Evolutionary conservation across 2,113 vertebrate genomes (phyloP).

Genomic region (Nycticorax nycticorax): DNA sequence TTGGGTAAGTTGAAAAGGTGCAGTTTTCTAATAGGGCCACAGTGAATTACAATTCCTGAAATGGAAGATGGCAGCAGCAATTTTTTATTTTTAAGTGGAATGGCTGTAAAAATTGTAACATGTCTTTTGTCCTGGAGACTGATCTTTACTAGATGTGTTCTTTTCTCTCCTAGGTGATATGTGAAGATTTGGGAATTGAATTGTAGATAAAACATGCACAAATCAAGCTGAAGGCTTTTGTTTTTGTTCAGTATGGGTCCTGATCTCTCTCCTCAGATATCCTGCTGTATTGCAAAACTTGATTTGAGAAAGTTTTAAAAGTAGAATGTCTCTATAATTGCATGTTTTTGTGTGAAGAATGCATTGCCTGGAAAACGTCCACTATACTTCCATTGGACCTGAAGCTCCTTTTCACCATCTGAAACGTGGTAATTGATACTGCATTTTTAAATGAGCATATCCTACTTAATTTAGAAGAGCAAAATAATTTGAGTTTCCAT

Average conservation of each 20-base stretch:
- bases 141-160: background rate
- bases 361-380: constrained; percentile 28
- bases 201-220: constrained; percentile 28
- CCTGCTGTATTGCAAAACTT: constrained; percentile 38
- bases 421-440: background rate
- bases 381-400: background rate
- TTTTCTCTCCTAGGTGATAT: constrained; percentile 50
- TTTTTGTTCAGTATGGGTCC: constrained; percentile 26
- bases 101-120: background rate
- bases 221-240: constrained; percentile 23
- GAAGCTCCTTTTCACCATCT: background rate
- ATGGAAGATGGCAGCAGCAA: background rate
- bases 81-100: background rate
- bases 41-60: background rate
- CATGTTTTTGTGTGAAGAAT: constrained; percentile 61
- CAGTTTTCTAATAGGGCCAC: background rate
- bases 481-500: background rate
- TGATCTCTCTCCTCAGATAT: constrained; percentile 36
- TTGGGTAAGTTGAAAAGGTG: background rate
- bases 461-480: background rate
- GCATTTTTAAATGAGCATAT: background rate
- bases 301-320: constrained; percentile 47
- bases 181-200: constrained; percentile 58
- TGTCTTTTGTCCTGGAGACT: background rate
- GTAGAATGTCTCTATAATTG: constrained; percentile 51